A percentile compares a stretch with the other conserved stretches of the same genome.
These are phyloP conservation scores for Blera fallax DNA, from an alignment of 2,888 invertebrate species.

Conservation along the genomic window DNA sequence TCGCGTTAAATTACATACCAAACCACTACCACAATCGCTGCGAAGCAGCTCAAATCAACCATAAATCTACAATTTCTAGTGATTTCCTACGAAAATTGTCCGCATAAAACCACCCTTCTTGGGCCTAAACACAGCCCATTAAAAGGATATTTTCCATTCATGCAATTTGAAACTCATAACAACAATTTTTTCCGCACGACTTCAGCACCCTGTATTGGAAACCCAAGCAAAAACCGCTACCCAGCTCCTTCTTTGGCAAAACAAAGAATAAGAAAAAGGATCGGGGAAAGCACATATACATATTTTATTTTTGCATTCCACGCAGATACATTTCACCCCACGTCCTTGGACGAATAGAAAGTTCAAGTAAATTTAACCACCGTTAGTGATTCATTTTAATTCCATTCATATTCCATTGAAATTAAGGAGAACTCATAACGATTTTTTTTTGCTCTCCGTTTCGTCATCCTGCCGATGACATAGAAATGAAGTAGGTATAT, in stretches of 20 bases:
- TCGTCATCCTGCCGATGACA: background rate
- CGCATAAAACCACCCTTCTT: background rate
- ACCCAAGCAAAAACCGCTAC: background rate
- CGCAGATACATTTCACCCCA: conserved; percentile 5
- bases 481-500: background rate
- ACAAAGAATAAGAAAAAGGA: background rate
- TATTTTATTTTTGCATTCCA: conserved; percentile 42
- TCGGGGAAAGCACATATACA: background rate
- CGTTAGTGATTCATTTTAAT: conserved; percentile 36
- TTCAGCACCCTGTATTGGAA: background rate
- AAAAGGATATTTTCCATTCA: conserved; percentile 27
- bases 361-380: conserved; percentile 28
- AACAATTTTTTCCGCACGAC: conserved; percentile 45
- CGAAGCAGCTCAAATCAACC: background rate
- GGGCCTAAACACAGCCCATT: conserved; percentile 3
- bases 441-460: background rate
- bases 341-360: background rate
- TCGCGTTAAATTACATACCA: conserved; percentile 21
- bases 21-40: background rate
- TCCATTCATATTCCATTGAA: conserved; percentile 36
- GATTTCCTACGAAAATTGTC: background rate
- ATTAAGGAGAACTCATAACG: conserved; percentile 18
- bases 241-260: background rate
- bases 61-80: conserved; percentile 30
- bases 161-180: conserved; percentile 40